phyloP scores from a whole-genome alignment of 2,113 vertebrate genomes.

The Cynocephalus volans region DNA sequence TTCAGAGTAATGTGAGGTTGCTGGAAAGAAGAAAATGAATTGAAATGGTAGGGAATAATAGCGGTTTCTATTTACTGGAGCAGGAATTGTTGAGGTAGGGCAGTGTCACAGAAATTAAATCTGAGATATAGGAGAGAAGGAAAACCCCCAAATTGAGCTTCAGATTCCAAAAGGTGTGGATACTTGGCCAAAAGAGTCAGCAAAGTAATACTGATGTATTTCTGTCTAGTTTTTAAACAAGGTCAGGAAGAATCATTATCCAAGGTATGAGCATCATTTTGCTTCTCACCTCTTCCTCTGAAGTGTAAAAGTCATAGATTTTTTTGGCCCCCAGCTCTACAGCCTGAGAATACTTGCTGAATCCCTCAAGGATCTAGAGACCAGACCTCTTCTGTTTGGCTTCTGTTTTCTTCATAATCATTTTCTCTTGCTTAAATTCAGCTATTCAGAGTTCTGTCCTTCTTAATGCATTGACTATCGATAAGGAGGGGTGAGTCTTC shows the following conservation, averaged over 20 bases:
- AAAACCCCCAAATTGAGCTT: neutral
- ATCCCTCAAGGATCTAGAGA: neutral
- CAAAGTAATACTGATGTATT: neutral
- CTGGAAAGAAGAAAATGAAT: slow-evolving; percentile 32
- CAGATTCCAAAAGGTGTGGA: neutral
- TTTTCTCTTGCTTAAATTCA: neutral
- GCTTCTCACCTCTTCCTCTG: neutral
- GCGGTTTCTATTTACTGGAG: neutral
- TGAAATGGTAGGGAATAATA: neutral
- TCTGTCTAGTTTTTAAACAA: slow-evolving; percentile 6
- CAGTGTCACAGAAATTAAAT: neutral
- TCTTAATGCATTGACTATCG: neutral
- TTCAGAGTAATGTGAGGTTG: neutral
- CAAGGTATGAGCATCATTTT: neutral
- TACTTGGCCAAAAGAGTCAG: slow-evolving; percentile 5
- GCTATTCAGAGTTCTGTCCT: neutral
- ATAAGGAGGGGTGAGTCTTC: neutral
- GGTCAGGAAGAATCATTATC: neutral
- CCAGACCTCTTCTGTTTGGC: neutral
- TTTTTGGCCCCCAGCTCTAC: neutral
- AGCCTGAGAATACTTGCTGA: neutral
- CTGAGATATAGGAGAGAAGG: neutral
- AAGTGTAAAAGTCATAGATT: neutral
- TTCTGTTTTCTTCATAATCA: neutral
- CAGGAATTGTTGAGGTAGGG: neutral